phyloP scores from a whole-genome alignment of 2,888 invertebrate genomes.

The Lasioglossum leucozonium region DNA sequence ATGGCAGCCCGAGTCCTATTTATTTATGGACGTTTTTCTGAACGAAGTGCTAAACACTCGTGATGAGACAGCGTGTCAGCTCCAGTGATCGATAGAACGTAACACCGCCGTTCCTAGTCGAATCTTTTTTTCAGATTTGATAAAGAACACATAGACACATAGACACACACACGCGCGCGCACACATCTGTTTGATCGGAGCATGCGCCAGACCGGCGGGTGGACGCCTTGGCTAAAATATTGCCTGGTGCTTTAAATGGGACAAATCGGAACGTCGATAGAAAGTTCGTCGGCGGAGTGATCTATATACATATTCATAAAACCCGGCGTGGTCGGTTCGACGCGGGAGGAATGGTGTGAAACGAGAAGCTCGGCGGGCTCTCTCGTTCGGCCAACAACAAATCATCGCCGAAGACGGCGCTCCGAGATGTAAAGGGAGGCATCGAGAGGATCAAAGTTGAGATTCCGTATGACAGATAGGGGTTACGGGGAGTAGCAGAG shows the following conservation, averaged over 20 bases:
- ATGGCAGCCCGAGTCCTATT: conserved; percentile 36
- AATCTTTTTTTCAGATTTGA: conserved; percentile 1
- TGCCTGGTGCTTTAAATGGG: not conserved
- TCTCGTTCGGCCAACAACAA: conserved; percentile 32
- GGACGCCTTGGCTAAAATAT: not conserved
- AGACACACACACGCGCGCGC: too few species aligned
- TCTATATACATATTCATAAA: conserved; percentile 9
- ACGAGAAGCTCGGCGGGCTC: not conserved
- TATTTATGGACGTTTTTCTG: conserved; percentile 70
- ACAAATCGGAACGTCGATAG: conserved; percentile 7
- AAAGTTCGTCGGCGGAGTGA: not conserved
- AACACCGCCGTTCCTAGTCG: conserved; percentile 19
- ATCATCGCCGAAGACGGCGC: conserved; percentile 23
- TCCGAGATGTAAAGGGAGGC: conserved; percentile 32
- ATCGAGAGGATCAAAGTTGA: conserved; percentile 59
- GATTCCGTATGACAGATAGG: conserved; percentile 55
- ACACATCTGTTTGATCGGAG: not conserved
- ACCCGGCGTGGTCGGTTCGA: not conserved
- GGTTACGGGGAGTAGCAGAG: conserved; percentile 50
- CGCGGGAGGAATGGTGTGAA: not conserved
- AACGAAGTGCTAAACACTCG: conserved; percentile 65
- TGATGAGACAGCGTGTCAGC: conserved; percentile 53
- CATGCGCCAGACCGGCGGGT: not conserved
- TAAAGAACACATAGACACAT: not conserved
- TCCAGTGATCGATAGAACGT: conserved; percentile 48